phyloP scores from a whole-genome alignment of 2,797 vertebrate species.

The Anisognathus igniventris region DNA sequence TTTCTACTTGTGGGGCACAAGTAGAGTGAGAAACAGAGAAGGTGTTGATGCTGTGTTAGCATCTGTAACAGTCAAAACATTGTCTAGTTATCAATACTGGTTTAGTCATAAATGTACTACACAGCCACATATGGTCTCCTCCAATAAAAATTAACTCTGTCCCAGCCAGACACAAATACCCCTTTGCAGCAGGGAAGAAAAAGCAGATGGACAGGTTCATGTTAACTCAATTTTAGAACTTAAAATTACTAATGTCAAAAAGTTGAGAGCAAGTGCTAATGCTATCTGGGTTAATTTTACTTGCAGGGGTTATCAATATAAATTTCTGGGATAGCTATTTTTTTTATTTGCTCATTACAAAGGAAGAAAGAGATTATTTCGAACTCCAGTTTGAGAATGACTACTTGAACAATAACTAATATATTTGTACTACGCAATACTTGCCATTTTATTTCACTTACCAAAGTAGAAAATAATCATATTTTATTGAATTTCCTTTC shows the following conservation, averaged over 20 bases:
- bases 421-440: not conserved
- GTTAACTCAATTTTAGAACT: not conserved
- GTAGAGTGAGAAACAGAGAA: not conserved
- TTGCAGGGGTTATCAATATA: not conserved
- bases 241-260: not conserved
- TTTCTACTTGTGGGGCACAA: not conserved
- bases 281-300: not conserved
- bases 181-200: not conserved
- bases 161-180: not conserved
- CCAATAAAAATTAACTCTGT: not conserved
- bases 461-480: not conserved
- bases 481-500: not conserved
- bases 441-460: not conserved
- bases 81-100: not conserved
- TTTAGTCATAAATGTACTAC: not conserved
- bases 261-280: not conserved
- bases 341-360: not conserved
- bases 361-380: not conserved
- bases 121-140: not conserved
- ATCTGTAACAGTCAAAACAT: not conserved
- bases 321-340: not conserved
- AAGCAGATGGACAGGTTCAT: not conserved
- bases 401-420: not conserved
- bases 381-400: not conserved
- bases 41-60: not conserved